phyloP scores from a whole-genome alignment of 2,113 vertebrate species.

The Varanus komodoensis region DNA sequence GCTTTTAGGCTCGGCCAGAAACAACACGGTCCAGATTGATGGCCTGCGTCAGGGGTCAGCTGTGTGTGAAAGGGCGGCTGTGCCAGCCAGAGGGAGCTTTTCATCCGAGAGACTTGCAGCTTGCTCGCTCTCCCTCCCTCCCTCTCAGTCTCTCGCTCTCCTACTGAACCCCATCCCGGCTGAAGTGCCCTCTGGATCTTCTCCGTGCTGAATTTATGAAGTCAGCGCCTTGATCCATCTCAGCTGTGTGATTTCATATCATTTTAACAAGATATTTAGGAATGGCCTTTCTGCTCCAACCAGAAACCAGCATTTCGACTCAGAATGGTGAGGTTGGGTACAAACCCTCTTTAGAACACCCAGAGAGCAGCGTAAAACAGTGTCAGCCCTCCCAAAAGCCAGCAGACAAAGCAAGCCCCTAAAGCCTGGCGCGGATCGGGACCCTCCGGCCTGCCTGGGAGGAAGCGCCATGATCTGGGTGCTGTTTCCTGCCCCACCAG shows the following conservation, averaged over 20 bases:
- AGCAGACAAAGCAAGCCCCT: not conserved
- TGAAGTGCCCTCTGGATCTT: not conserved
- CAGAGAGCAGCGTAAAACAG: not conserved
- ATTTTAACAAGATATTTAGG: no score
- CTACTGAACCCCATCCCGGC: no score
- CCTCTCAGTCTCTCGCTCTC: not conserved
- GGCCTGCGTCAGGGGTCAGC: fast-evolving
- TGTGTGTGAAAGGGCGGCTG: not conserved
- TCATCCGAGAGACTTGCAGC: not conserved
- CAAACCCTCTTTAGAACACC: not conserved
- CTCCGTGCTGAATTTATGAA: not conserved
- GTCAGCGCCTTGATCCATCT: not conserved
- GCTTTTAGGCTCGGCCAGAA: not conserved
- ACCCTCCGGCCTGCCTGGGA: no score
- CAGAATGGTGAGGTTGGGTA: not conserved
- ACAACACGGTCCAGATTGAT: not conserved
- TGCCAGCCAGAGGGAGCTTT: not conserved
- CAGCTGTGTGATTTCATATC: not conserved
- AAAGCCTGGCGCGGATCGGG: not conserved
- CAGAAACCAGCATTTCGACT: not conserved
- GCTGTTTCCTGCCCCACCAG: no score
- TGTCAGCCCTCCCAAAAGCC: not conserved
- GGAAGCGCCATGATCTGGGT: no score
- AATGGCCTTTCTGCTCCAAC: no score
- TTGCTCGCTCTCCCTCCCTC: no score